phyloP scores from a whole-genome alignment of 2,797 vertebrate genomes.

The Micromesistius poutassou region DNA sequence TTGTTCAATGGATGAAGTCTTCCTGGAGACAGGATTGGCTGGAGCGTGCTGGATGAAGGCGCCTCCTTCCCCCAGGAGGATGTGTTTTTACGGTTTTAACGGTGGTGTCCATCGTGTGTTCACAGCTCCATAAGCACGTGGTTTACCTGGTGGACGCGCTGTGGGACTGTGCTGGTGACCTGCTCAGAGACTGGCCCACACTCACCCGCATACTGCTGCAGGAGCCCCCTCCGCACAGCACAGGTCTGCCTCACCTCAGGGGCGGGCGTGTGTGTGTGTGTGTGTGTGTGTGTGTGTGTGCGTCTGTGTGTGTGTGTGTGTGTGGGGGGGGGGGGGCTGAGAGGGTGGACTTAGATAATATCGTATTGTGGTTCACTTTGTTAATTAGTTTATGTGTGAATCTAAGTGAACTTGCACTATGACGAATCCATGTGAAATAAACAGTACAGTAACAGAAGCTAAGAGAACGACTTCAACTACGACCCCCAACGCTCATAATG shows the following conservation, averaged over 20 bases:
- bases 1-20: neutral
- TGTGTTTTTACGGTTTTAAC: neutral
- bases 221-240: slow-evolving; percentile 44
- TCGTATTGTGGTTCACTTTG: too few relatives aligned
- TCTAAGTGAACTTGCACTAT: too few relatives aligned
- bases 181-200: slow-evolving; percentile 87
- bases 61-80: neutral
- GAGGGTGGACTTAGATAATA: too few relatives aligned
- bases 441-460: too few relatives aligned
- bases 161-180: slow-evolving; percentile 83
- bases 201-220: slow-evolving; percentile 81
- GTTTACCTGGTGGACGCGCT: slow-evolving; percentile 89
- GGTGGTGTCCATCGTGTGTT: neutral
- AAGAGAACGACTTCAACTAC: too few relatives aligned
- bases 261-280: slow-evolving; percentile 27
- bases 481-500: too few relatives aligned
- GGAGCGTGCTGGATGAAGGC: neutral
- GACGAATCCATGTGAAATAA: too few relatives aligned
- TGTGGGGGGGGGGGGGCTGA: neutral
- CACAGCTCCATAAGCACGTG: slow-evolving; percentile 84
- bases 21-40: too few relatives aligned
- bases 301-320: slow-evolving; percentile 35
- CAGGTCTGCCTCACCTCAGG: slow-evolving; percentile 55
- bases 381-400: neutral
- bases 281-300: slow-evolving; percentile 35